Evolutionary conservation across 1,140 invertebrate species (phyloP), one percentile per base, ranked within the genome.

Genomic region (Cydia amplana): DNA sequence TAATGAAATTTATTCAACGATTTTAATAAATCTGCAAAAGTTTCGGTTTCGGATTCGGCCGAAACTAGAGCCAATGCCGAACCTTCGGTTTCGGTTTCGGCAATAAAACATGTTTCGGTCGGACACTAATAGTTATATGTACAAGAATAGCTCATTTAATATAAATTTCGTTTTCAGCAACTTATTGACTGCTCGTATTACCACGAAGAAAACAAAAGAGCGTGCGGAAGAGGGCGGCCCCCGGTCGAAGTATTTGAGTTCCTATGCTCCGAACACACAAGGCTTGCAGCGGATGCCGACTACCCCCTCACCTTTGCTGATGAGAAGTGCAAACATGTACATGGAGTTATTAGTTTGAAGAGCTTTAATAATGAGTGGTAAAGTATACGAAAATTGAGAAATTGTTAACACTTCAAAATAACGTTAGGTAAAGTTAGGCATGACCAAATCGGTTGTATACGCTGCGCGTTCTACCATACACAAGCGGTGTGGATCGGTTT

Each of bases 151-250:
- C n/a, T n/a, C n/a, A n/a, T n/a, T 43, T 43, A 12, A 43, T 10
- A 46, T 46, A 0, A 1, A 14, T 46, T 46, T 46, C 9, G 1
- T 46, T 46, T 46, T 75, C 80, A 91, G 81, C 88, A 97, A 94
- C 93, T 97, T 82, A 95, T 97, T 76, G 97, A 97, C 87, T 97
- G 97, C 92, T 94, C 96, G 2, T 86, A 84, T 49, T 91, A 94
- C 78, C 28, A 20, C 16, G 32, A 70, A 18, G 18, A 40, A 43
- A 93, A 93, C 70, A 96, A 96, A 86, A 90, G 93, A 78, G 96
- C 96, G 0, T 98, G 97, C 85, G 80, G 92, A 14, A n/a, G n/a
- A 20, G 96, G 96, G 23, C 97, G 97, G 14, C 95, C 97, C 83
- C 95, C 95, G 46, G 96, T 95, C 82, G 88, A 85, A 75, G 93